These are phyloP conservation scores for Chymomyza amoena DNA, from an alignment of 2,888 invertebrate species.

Conservation along the genomic window DNA sequence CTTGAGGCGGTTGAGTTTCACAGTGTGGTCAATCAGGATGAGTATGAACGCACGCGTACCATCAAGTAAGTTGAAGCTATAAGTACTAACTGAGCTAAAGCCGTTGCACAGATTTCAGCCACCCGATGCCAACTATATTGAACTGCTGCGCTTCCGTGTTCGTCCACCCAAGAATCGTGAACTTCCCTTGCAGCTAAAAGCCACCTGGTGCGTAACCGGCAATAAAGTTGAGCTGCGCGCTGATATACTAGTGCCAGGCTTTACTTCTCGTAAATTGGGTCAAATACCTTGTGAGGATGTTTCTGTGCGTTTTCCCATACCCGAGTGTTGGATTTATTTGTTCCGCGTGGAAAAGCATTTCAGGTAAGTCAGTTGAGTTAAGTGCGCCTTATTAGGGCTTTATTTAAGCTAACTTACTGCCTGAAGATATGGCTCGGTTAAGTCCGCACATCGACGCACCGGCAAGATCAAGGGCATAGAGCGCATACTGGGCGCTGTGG, in stretches of 20 bases:
- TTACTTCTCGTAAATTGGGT: constrained; percentile 95
- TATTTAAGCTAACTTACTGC: background rate
- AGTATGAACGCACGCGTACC: constrained; percentile 90
- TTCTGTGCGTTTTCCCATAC: constrained; percentile 96
- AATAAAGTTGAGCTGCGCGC: constrained; percentile 96
- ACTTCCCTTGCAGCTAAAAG: constrained; percentile 96
- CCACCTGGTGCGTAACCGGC: constrained; percentile 91
- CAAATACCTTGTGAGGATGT: constrained; percentile 99
- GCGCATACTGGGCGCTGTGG: constrained; percentile 93
- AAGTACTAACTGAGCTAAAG: background rate
- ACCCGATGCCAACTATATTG: constrained; percentile 98
- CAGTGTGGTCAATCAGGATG: constrained; percentile 93
- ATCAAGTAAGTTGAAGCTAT: constrained; percentile 84
- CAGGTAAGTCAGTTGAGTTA: constrained; percentile 71
- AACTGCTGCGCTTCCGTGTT: constrained; percentile 96
- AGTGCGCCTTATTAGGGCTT: constrained; percentile 7
- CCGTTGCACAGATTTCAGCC: constrained; percentile 90
- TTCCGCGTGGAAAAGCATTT: constrained; percentile 99
- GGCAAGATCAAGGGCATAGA: constrained; percentile 96
- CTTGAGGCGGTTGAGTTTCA: constrained; percentile 97
- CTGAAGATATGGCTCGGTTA: constrained; percentile 94
- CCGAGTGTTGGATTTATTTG: constrained; percentile 99
- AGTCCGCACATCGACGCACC: constrained; percentile 92
- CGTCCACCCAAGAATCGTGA: constrained; percentile 97
- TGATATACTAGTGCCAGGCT: constrained; percentile 97